A percentile compares a stretch with the other conserved stretches of the same genome.
Conservation (phyloP, 1,140 invertebrate species). For the Lordiphosa clarofinis region DNA sequence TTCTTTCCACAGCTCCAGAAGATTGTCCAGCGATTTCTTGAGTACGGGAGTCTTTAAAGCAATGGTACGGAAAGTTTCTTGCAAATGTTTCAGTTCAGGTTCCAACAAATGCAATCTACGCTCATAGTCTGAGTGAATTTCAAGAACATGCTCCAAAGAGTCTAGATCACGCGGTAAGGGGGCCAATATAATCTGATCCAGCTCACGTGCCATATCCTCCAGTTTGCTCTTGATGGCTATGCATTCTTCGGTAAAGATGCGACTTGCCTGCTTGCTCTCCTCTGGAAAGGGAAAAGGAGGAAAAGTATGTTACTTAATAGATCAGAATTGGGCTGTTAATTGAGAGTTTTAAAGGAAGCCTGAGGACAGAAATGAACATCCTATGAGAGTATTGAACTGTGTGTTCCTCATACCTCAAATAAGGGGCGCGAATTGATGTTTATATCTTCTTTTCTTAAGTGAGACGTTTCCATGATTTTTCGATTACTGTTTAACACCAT, state of each 20-base stretch:
- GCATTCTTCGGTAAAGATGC: slow-evolving; percentile 91
- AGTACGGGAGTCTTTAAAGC: slow-evolving; percentile 93
- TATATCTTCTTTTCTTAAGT: too few relatives aligned
- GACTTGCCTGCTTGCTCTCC: slow-evolving; percentile 92
- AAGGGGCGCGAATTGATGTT: too few relatives aligned
- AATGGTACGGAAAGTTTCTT: slow-evolving; percentile 90
- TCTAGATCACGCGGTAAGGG: slow-evolving; percentile 92
- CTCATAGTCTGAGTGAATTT: slow-evolving; percentile 94
- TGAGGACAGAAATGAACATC: too few relatives aligned
- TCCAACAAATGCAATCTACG: slow-evolving; percentile 86
- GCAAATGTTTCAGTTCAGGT: slow-evolving; percentile 89
- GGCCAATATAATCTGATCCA: slow-evolving; percentile 89
- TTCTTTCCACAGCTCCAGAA: slow-evolving; percentile 93
- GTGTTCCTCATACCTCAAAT: too few relatives aligned
- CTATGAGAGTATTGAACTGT: too few relatives aligned
- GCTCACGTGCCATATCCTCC: slow-evolving; percentile 90
- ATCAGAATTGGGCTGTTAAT: too few relatives aligned
- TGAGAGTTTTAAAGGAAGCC: too few relatives aligned
- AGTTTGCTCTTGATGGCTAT: slow-evolving; percentile 89
- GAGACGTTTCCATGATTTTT: too few relatives aligned
- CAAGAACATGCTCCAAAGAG: slow-evolving; percentile 90
- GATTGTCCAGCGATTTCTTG: slow-evolving; percentile 92
- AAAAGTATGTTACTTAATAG: too few relatives aligned
- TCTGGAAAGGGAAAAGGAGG: slow-evolving; percentile 81
- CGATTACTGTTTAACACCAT: too few relatives aligned